Base-by-base conservation (phyloP, 2,888 invertebrate species). In the Pammene aurita region DNA sequence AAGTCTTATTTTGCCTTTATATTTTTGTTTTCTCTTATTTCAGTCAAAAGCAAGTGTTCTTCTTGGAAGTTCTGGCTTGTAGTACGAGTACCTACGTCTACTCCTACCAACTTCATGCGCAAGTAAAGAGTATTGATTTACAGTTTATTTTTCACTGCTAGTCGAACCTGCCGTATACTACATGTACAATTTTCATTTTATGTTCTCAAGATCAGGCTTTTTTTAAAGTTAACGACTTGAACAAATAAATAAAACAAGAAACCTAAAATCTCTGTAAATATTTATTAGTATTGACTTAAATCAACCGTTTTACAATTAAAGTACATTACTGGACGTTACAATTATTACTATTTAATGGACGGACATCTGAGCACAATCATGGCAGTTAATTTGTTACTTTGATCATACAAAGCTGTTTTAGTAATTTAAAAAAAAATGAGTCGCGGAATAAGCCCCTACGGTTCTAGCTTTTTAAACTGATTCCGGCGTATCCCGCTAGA, bases 221-320 rank as follows among this genome's bases (percentile, higher is more conserved):
- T 4, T 26, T 16, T 58, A 66, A 26, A 54, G 62, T 44, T 5
- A 26, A 11, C 5, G 1, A 14, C 18, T 26, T 66, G 64, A 26
- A 26, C 0, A 52, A 41, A 54, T 44, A 72, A 79, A 77, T 74
- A 74, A 80, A 80, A 77, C 72, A 67, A 68, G 70, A 6, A 26
- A 75, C 62, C 72, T 74, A 75, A 73, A 78, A 80, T 81, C 82
- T 84, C 82, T 86, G 85, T 85, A 87, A 87, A 87, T 82, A 82
- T 85, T 86, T 87, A 88, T 89, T 89, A 89, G 89, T 88, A 85
- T 76, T 82, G 84, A 84, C 87, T 87, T 88, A 88, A 76, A 84
- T 78, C 80, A 81, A 80, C 77, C 74, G 74, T 76, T 79, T 84
- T 83, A 82, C 77, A 80, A 77, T 77, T 80, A 80, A 81, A 78